Evolutionary conservation across 2,888 invertebrate genomes (phyloP), one percentile per base, ranked within the genome.

Genomic region (Caenorhabditis sinica): DNA sequence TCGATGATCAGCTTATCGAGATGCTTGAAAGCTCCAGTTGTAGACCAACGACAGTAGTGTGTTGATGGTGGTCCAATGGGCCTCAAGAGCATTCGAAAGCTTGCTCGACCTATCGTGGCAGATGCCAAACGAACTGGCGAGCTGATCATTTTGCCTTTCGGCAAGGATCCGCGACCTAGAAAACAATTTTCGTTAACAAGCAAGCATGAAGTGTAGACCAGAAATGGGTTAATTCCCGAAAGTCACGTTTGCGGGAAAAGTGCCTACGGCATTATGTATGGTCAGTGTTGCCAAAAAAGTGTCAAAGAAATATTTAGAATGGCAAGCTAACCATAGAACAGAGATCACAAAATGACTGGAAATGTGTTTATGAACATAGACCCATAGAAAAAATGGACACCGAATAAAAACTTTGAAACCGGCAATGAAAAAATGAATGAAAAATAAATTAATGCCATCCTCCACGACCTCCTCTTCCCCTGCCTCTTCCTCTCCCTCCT

Each of bases 1-100:
- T 88, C 85, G 51, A 88, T 86, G 61, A 85, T 85, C 63, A 88
- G 73, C 77, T 88, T 88, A 51, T 88, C 86, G 33, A 88, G 76
- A 71, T 88, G 83, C 58, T 84, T 85, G 80, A 88, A 84, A 30
- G 86, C 88, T 15, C 77, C 88, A 3, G 88, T 88, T 15, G 88
- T 88, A 11, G 86, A 87, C 25, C 66, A 72, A n/a, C 80, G 72
- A 43, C 56, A 30, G 20, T 49, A 20, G 49, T 49, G 4, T 72
- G 25, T 49, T 13, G 43, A 43, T 30, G 43, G 33, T 11, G 43
- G 69, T 25, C 58, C 23, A n/a, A 40, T 51, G 15, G 40, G 36
- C 0, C 11, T 66, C 43, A 73, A 28, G 40, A 80, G 58, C 80
- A 66, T 49, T 17, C 80, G 80, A 36, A 17, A 72, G 66, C 80